Evolutionary conservation across 1,140 invertebrate species (phyloP).

Genomic region (Pseudomyrmex pallidus): DNA sequence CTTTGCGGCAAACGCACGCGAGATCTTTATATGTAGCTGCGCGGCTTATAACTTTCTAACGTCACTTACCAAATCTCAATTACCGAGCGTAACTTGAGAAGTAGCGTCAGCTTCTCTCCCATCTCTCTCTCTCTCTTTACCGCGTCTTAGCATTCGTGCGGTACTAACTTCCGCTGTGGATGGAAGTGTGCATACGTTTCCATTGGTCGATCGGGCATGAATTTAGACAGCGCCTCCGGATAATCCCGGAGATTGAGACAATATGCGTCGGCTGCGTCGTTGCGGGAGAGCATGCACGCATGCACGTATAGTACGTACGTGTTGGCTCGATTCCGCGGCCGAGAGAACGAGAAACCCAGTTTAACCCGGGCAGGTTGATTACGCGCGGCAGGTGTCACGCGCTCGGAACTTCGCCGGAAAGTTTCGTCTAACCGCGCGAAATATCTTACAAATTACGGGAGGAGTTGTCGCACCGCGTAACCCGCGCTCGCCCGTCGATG

Average conservation of each 20-base stretch:
- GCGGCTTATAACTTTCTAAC: slow-evolving; percentile 43
- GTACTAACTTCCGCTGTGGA: slow-evolving; percentile 28
- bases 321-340: slow-evolving; percentile 28
- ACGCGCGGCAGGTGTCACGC: slow-evolving; percentile 75
- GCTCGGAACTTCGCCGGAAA: slow-evolving; percentile 64
- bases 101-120: slow-evolving; percentile 23
- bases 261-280: slow-evolving; percentile 58
- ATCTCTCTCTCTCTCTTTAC: too few relatives aligned
- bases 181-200: slow-evolving; percentile 15
- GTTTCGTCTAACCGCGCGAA: slow-evolving; percentile 69
- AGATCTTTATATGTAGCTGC: not conserved
- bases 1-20: not conserved
- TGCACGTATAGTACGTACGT: too few relatives aligned
- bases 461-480: slow-evolving; percentile 43
- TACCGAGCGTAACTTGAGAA: slow-evolving; percentile 31
- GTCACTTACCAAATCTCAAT: slow-evolving; percentile 46
- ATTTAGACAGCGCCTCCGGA: slow-evolving; percentile 41
- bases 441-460: slow-evolving; percentile 73
- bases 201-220: slow-evolving; percentile 65
- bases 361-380: slow-evolving; percentile 74
- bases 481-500: slow-evolving; percentile 31
- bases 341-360: slow-evolving; percentile 70
- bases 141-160: slow-evolving; percentile 1
- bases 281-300: slow-evolving; percentile 21
- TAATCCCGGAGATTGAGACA: slow-evolving; percentile 64